Conservation (phyloP, 2,888 invertebrate genomes). For the Himalopsyche japonica region DNA sequence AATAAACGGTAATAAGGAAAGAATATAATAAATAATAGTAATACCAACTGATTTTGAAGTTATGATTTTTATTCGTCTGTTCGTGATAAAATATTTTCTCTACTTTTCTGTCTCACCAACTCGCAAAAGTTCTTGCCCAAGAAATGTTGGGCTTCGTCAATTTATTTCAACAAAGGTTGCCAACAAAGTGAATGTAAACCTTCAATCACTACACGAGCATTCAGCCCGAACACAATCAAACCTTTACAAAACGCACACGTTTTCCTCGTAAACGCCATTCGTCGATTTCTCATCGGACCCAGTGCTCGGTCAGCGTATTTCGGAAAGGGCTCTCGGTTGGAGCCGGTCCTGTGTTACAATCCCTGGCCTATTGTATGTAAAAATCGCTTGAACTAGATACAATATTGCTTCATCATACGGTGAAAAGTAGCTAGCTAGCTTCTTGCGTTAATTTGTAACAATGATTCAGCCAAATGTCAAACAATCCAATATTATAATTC, state of each 20-base stretch:
- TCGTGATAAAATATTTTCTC: background rate
- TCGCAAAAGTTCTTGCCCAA: background rate
- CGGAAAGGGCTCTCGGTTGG: slow-evolving; percentile 8
- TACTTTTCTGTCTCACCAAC: background rate
- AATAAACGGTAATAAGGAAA: too few species aligned
- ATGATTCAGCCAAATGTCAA: slow-evolving; percentile 15
- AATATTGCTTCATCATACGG: background rate
- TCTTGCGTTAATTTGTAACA: slow-evolving; percentile 16
- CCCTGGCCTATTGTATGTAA: background rate
- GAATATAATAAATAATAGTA: too few species aligned
- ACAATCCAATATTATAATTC: background rate
- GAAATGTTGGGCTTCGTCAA: slow-evolving; percentile 5
- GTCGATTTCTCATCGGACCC: background rate
- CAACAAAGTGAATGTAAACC: slow-evolving; percentile 5
- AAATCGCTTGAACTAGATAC: slow-evolving; percentile 10
- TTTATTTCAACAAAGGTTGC: slow-evolving; percentile 13
- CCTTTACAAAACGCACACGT: background rate
- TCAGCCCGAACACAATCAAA: background rate
- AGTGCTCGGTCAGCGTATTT: background rate
- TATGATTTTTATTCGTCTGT: too few species aligned
- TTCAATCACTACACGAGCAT: background rate
- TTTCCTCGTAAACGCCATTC: background rate
- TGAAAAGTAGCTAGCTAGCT: background rate
- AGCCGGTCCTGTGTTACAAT: slow-evolving; percentile 6
- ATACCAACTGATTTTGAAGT: too few species aligned